Evolutionary conservation across 2,113 vertebrate genomes (phyloP), one percentile per base, ranked within the genome.

Genomic region (Xenopus tropicalis): DNA sequence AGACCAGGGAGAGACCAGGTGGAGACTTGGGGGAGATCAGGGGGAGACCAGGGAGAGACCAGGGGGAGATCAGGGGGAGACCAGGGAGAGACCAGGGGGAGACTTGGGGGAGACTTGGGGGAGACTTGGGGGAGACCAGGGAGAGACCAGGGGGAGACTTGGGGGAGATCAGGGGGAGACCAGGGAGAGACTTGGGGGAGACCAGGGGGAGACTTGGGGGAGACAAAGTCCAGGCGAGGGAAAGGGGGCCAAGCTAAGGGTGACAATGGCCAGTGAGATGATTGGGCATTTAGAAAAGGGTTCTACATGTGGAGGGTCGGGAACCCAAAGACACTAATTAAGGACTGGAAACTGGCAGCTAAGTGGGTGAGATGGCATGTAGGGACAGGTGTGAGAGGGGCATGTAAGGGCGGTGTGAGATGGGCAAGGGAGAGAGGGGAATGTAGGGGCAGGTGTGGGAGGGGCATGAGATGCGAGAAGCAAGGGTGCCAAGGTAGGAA

Each of bases 121-220:
- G n/a, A n/a, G n/a, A n/a, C n/a, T n/a, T n/a, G n/a, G n/a, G n/a
- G n/a, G n/a, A n/a, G n/a, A n/a, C n/a, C n/a, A n/a, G n/a, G 37
- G 16, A n/a, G 63, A 78, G 72, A 23, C 42, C 65, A 37, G 29
- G 74, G 23, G 20, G 46, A 25, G 77, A 62, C 19, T 23, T 23
- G 25, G 58, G 22, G 7, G 29, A 37, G 29, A n/a, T 20, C n/a
- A n/a, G n/a, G 37, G 16, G 21, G 63, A 78, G 72, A 23, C 42
- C 65, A 37, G 29, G 74, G 23, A 23, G 46, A 25, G 77, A 62
- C 19, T 23, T 20, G n/a, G 37, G 16, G 21, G 63, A 78, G 72
- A 23, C 42, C 65, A 37, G 29, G 74, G 23, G 20, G 46, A 25
- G 77, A 62, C 19, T 23, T 23, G 25, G 58, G 22, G 7, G 29